A percentile compares a stretch with the other conserved stretches of the same genome.
Evolutionary conservation across 2,888 invertebrate species (phyloP).

Genomic region (Polydrusus cervinus): DNA sequence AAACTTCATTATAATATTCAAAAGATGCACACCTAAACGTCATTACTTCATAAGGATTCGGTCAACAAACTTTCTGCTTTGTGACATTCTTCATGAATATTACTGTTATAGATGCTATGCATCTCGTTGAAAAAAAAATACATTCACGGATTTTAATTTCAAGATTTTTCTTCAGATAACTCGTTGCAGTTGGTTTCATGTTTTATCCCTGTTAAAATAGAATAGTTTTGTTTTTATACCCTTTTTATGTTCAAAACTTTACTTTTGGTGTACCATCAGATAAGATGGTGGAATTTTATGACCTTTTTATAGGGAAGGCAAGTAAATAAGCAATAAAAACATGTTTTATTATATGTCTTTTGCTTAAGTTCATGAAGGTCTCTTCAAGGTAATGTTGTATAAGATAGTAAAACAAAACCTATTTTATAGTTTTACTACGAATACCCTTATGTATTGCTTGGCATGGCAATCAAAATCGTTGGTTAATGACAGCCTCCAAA

Average conservation of each 20-base stretch:
- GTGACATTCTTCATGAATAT: constrained; percentile 41
- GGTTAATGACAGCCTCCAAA: too few relatives aligned
- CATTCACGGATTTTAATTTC: constrained; percentile 13
- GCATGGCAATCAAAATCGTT: too few relatives aligned
- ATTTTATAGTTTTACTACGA: too few relatives aligned
- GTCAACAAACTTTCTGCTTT: constrained; percentile 43
- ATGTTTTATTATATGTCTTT: constrained; percentile 2
- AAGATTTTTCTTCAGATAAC: constrained; percentile 7
- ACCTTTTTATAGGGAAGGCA: constrained; percentile 13
- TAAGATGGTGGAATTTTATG: constrained; percentile 14
- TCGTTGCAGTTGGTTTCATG: constrained; percentile 9
- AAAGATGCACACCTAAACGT: constrained; percentile 18
- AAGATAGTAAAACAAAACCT: too few relatives aligned
- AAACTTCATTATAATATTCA: constrained; percentile 9
- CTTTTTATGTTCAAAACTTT: neutral
- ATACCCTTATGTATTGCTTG: too few relatives aligned
- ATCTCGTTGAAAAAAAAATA: constrained; percentile 31
- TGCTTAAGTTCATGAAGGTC: neutral
- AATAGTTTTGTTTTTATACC: constrained; percentile 4
- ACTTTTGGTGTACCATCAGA: neutral
- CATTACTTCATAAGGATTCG: constrained; percentile 5
- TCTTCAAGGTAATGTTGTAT: neutral
- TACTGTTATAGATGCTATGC: constrained; percentile 39
- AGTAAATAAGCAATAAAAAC: constrained; percentile 11
- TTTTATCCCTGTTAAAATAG: constrained; percentile 10